Evolutionary conservation across 2,797 vertebrate species (phyloP).

Genomic region (Heteromormyrus szaboi): DNA sequence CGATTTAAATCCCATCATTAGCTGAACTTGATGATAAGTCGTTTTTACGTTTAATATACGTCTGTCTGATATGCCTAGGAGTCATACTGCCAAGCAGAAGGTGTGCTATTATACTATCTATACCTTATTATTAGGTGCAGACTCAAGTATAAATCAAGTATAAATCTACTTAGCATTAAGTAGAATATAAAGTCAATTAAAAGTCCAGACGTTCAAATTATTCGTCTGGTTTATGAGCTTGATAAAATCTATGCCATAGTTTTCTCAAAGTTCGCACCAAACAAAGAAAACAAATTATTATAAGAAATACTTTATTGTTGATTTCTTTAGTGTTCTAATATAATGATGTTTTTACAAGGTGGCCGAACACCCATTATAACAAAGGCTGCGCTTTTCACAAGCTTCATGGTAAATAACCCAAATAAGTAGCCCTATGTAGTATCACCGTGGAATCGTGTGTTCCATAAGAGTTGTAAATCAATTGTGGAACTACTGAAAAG

Average conservation of each 20-base stretch:
- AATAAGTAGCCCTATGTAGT: not conserved
- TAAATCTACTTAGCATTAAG: not conserved
- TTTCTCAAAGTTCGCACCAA: not conserved
- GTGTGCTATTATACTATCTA: not conserved
- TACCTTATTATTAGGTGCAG: not conserved
- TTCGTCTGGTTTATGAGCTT: not conserved
- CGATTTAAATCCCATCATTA: not conserved
- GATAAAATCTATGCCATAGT: not conserved
- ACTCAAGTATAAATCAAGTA: not conserved
- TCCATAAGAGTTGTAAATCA: not conserved
- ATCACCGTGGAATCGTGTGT: not conserved
- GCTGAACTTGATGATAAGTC: not conserved
- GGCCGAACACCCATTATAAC: not conserved
- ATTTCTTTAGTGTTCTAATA: not conserved
- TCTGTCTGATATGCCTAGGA: not conserved
- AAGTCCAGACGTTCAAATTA: not conserved
- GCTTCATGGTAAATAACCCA: not conserved
- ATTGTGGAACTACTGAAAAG: not conserved
- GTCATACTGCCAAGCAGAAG: not conserved
- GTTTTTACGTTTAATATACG: not conserved
- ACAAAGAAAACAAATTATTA: not conserved
- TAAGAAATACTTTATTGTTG: not conserved
- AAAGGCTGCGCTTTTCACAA: not conserved
- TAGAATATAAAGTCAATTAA: not conserved
- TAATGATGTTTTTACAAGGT: not conserved